Evolutionary conservation across 1,140 invertebrate species (phyloP).

Genomic region (Brachionus rubens): DNA sequence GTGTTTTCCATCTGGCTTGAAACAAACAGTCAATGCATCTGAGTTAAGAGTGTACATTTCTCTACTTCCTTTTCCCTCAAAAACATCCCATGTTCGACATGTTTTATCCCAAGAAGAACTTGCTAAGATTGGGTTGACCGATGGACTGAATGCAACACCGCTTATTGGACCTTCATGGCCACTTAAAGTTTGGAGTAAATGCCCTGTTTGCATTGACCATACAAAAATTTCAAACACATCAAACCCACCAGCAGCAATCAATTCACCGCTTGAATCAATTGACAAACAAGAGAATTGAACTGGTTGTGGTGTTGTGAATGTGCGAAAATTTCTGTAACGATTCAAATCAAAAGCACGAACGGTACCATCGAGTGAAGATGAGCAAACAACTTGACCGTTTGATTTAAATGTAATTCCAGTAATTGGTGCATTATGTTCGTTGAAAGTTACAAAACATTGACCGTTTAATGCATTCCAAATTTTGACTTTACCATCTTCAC

Average conservation of each 20-base stretch:
- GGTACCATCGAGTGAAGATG: constrained; percentile 87
- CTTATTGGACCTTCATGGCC: constrained; percentile 89
- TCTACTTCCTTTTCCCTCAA: constrained; percentile 74
- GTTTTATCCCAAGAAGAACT: constrained; percentile 93
- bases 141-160: constrained; percentile 75
- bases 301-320: constrained; percentile 80
- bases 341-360: constrained; percentile 85
- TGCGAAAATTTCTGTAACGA: constrained; percentile 90
- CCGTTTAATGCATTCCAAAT: constrained; percentile 84
- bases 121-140: constrained; percentile 69
- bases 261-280: constrained; percentile 80
- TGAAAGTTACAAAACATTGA: constrained; percentile 92
- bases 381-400: constrained; percentile 85
- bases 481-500: constrained; percentile 89
- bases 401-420: constrained; percentile 73
- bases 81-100: constrained; percentile 82
- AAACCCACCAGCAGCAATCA: constrained; percentile 85
- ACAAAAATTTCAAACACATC: constrained; percentile 91
- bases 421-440: constrained; percentile 78
- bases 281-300: constrained; percentile 89
- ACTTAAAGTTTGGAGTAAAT: constrained; percentile 71
- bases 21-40: constrained; percentile 67
- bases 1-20: constrained; percentile 76
- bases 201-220: constrained; percentile 88
- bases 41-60: constrained; percentile 75